phyloP scores from a whole-genome alignment of 2,113 vertebrate genomes.

The Egretta garzetta region DNA sequence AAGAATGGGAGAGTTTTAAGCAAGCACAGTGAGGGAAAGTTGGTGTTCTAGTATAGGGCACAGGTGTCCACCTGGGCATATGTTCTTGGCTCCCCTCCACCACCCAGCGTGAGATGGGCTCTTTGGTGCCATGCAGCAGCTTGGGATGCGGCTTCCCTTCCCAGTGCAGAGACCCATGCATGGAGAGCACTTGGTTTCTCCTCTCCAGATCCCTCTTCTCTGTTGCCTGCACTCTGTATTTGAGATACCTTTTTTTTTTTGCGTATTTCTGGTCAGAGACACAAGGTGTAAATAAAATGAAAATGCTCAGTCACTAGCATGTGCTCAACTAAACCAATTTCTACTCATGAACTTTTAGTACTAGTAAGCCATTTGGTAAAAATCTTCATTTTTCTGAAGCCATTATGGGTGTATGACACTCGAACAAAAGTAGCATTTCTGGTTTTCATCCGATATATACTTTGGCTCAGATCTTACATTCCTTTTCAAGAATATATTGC shows the following conservation, averaged over 20 bases:
- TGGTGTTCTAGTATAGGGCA: neutral
- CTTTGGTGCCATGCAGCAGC: neutral
- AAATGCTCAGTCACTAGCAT: neutral
- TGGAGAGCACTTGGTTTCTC: neutral
- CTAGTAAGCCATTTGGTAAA: conserved; percentile 32
- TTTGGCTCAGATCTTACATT: neutral
- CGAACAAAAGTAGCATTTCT: neutral
- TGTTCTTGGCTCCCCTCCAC: neutral
- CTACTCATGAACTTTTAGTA: conserved; percentile 34
- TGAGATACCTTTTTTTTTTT: neutral
- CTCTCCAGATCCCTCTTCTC: neutral
- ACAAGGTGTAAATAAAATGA: neutral
- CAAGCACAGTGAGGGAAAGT: fast-evolving
- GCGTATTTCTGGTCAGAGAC: neutral
- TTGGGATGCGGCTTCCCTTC: neutral
- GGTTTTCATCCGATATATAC: neutral
- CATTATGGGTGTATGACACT: neutral
- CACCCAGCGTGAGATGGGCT: neutral
- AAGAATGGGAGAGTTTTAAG: neutral
- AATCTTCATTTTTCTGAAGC: neutral
- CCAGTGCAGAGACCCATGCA: neutral
- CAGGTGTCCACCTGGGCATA: neutral
- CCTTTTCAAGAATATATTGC: neutral
- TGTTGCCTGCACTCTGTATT: neutral
- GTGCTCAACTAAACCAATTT: neutral